A percentile compares a stretch with the other conserved stretches of the same genome.
Conservation (phyloP, 2,113 vertebrate species). For the Lycocorax pyrrhopterus region DNA sequence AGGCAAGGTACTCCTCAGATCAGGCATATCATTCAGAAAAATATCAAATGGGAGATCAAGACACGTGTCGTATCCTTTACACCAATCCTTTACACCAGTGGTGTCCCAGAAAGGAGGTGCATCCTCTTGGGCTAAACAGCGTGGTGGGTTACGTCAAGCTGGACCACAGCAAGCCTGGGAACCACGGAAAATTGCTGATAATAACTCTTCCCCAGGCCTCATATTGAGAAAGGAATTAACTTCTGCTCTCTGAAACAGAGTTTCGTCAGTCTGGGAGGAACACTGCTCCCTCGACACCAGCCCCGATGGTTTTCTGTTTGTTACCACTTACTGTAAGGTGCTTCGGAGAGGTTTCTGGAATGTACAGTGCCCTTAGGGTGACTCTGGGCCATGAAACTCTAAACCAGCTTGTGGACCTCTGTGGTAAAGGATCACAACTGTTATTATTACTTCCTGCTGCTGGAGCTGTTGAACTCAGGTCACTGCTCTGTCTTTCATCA, state of each 20-base stretch:
- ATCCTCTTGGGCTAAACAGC: background rate
- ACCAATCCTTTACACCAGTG: background rate
- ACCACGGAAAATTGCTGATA: background rate
- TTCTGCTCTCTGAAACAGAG: background rate
- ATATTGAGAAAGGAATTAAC: background rate
- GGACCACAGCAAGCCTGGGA: background rate
- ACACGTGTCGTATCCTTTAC: background rate
- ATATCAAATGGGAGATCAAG: background rate
- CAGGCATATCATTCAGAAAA: background rate
- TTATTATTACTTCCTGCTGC: background rate
- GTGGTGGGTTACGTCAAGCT: background rate
- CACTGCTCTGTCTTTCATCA: background rate
- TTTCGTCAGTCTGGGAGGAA: background rate
- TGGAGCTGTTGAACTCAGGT: background rate
- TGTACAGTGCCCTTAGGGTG: background rate
- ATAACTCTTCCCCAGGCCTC: background rate
- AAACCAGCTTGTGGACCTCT: background rate
- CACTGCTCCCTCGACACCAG: background rate
- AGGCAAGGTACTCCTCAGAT: background rate
- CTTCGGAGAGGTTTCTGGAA: background rate
- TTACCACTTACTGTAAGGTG: background rate
- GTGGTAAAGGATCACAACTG: background rate
- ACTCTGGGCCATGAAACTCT: conserved; percentile 18
- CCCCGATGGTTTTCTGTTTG: background rate
- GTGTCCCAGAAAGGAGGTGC: background rate